phyloP scores from a whole-genome alignment of 2,888 invertebrate genomes.

The Desoria tigrina region DNA sequence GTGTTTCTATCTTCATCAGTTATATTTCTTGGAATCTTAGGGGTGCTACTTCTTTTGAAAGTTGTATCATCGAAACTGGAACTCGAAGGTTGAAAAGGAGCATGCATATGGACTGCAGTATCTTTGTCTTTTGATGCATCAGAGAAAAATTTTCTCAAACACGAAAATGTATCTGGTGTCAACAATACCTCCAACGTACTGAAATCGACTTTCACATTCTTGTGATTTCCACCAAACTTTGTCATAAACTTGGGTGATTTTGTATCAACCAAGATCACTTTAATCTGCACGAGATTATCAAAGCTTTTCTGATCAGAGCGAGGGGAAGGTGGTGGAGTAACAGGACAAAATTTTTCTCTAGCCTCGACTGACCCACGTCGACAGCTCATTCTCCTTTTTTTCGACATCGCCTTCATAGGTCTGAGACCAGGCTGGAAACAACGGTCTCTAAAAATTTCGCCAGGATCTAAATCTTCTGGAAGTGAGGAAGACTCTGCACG shows the following conservation, averaged over 20 bases:
- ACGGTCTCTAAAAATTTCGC: constrained; percentile 58
- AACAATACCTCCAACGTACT: constrained; percentile 82
- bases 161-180: constrained; percentile 48
- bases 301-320: constrained; percentile 55
- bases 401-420: constrained; percentile 19
- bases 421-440: constrained; percentile 31
- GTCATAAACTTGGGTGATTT: constrained; percentile 67
- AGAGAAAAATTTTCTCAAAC: constrained; percentile 48
- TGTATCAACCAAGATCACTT: constrained; percentile 67
- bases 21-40: background rate
- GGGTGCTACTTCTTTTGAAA: background rate
- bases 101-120: background rate
- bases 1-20: constrained; percentile 40
- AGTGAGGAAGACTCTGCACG: background rate
- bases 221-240: constrained; percentile 65
- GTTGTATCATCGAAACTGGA: background rate
- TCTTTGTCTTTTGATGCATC: constrained; percentile 42
- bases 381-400: constrained; percentile 9
- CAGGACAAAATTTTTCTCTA: constrained; percentile 54
- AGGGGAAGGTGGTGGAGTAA: constrained; percentile 70
- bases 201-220: constrained; percentile 79
- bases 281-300: constrained; percentile 74
- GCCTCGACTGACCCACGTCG: background rate
- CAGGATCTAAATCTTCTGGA: constrained; percentile 62
- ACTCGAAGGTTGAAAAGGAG: background rate